A percentile compares a stretch with the other conserved stretches of the same genome.
These are phyloP conservation scores for Drosophila grimshawi DNA, from an alignment of 1,140 invertebrate genomes.

Conservation along the genomic window DNA sequence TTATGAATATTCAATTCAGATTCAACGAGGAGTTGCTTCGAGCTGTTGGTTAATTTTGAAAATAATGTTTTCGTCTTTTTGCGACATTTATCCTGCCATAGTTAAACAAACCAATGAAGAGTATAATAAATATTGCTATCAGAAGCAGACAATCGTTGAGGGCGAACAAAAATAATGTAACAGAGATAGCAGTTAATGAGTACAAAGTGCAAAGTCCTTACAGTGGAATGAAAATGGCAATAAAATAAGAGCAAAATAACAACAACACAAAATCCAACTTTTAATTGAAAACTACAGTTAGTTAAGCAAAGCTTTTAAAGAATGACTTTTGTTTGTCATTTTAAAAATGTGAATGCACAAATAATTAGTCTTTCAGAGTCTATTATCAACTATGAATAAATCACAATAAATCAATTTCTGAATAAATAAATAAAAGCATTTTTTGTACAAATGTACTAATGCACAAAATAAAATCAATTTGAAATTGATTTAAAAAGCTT, in stretches of 20 bases:
- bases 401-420: too few species aligned
- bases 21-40: background rate
- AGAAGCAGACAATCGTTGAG: constrained; percentile 52
- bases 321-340: background rate
- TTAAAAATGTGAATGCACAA: background rate
- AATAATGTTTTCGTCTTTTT: background rate
- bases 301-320: background rate
- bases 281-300: constrained; percentile 1
- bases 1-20: constrained; percentile 35
- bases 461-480: background rate
- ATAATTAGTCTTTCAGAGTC: too few species aligned
- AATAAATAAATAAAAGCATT: too few species aligned
- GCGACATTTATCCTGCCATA: background rate
- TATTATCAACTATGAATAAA: too few species aligned
- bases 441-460: background rate
- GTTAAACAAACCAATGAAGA: background rate
- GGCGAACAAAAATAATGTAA: constrained; percentile 42
- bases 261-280: constrained; percentile 6
- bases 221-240: constrained; percentile 13
- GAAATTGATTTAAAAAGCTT: background rate
- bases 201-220: constrained; percentile 20
- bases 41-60: background rate
- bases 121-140: constrained; percentile 53
- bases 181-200: constrained; percentile 54
- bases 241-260: background rate